Evolutionary conservation across 2,113 vertebrate species (phyloP).

Genomic region (Suncus etruscus): DNA sequence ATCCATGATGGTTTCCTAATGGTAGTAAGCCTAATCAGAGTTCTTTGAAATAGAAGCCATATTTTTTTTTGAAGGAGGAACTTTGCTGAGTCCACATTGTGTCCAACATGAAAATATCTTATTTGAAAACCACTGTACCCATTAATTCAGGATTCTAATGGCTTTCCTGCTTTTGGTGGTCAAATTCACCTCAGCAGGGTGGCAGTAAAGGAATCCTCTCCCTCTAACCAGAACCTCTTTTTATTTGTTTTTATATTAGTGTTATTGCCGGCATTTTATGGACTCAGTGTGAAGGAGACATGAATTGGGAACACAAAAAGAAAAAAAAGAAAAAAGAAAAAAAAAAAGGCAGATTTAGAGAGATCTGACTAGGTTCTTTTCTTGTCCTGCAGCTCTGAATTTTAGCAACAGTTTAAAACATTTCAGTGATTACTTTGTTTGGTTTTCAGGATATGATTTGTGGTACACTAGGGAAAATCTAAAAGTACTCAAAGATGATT

Average conservation of each 20-base stretch:
- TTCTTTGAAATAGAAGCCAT: constrained; percentile 85
- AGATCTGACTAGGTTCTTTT: not conserved
- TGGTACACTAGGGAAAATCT: constrained; percentile 78
- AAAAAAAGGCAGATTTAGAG: not conserved
- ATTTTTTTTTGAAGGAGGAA: constrained; percentile 83
- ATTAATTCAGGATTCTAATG: constrained; percentile 84
- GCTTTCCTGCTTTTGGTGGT: constrained; percentile 74
- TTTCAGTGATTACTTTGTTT: constrained; percentile 76
- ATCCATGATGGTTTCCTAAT: constrained; percentile 83
- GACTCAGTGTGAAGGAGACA: not conserved
- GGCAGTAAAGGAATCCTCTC: constrained; percentile 47
- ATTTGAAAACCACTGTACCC: constrained; percentile 83
- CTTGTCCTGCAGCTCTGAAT: constrained; percentile 46
- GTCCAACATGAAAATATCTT: constrained; percentile 83
- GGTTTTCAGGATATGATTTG: constrained; percentile 85
- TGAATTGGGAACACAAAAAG: constrained; percentile 20
- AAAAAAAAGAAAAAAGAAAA: no score
- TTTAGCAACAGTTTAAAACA: constrained; percentile 65
- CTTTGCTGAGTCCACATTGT: constrained; percentile 84
- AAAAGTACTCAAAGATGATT: constrained; percentile 80
- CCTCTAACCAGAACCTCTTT: constrained; percentile 66
- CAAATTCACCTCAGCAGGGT: constrained; percentile 72
- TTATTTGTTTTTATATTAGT: constrained; percentile 70
- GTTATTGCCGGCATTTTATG: constrained; percentile 57
- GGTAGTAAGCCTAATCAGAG: constrained; percentile 83